These are phyloP conservation scores for Oreochromis grahami DNA, from an alignment of 2,797 vertebrate species.

Conservation along the genomic window DNA sequence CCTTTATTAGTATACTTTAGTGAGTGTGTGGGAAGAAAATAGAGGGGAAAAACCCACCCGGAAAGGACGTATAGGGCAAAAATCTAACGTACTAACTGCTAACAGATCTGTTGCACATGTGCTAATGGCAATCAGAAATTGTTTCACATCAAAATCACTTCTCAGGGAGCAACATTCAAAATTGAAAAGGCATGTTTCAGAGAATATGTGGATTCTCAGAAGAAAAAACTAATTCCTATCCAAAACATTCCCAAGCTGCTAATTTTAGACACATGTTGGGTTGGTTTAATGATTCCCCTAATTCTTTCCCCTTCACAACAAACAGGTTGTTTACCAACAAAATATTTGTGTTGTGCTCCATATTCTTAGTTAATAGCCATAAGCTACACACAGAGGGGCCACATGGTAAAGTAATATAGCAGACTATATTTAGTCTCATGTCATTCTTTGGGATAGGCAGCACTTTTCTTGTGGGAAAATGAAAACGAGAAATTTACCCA, in stretches of 20 bases:
- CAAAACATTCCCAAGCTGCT: conserved; percentile 18
- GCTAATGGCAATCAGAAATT: conserved; percentile 20
- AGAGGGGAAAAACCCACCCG: not conserved
- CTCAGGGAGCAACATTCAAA: not conserved
- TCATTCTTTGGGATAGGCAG: not conserved
- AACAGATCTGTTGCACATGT: not conserved
- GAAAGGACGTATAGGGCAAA: not conserved
- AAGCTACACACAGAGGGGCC: not conserved
- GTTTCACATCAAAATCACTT: not conserved
- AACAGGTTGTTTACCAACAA: not conserved
- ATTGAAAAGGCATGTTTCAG: conserved; percentile 16
- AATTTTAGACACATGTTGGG: conserved; percentile 61
- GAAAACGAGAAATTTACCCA: conserved; percentile 57
- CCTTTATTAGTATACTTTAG: not conserved
- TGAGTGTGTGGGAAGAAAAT: not conserved
- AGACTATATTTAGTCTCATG: conserved; percentile 28
- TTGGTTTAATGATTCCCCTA: conserved; percentile 19
- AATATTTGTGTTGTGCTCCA: not conserved
- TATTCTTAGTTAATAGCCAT: not conserved
- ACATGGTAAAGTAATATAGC: conserved; percentile 1
- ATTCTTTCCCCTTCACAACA: not conserved
- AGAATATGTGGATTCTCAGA: not conserved
- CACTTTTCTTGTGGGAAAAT: conserved; percentile 63
- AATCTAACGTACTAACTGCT: not conserved
- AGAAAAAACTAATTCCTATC: not conserved